Base-by-base conservation (phyloP, 1,140 invertebrate species). In the Coelopa frigida region DNA sequence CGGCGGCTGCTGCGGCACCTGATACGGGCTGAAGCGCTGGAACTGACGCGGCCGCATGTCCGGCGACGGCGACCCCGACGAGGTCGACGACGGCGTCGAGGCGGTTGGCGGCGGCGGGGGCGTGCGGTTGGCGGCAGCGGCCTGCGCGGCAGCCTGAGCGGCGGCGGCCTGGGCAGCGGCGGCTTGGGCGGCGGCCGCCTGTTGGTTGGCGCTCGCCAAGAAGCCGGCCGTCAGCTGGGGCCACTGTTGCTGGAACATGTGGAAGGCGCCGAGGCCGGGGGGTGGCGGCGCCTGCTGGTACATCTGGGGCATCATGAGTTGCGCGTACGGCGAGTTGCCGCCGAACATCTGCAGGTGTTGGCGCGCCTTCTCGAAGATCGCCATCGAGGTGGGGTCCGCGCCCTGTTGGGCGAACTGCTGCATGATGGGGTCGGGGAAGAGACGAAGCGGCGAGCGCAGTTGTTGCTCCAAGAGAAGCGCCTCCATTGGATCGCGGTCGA, bases 401-500 rank as follows among this genome's bases (percentile, higher is more conserved):
- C 77, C 79, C 51, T 79, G 61, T 72, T 44, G 70, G 57, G 67
- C 78, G 73, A 56, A 76, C 49, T 53, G 71, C 51, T 56, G 72
- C 70, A 68, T 68, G 42, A 68, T 35, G 0, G 62, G 65, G 56
- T 76, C 76, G 27, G 78, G 74, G 51, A 80, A 82, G 1, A 80
- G 63, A 11, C 78, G 69, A 21, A 81, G 63, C 0, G 78, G 79
- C 6, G 76, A 77, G 1, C 80, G 71, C 51, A 82, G 77, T 51
- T 81, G 78, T 51, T 81, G 79, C 52, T 82, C 79, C 68, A 81
- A 72, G 47, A 82, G 70, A 57, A 82, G 71, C 7, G 75, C 73
- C 54, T 82, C 80, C 75, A 82, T 81, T 20, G 80, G 80, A 68
- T 82, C 80, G 51, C 80, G 78, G 85, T 94, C 88, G 68, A 94